Base-by-base conservation (phyloP, 2,113 vertebrate species). In the Buteo buteo region DNA sequence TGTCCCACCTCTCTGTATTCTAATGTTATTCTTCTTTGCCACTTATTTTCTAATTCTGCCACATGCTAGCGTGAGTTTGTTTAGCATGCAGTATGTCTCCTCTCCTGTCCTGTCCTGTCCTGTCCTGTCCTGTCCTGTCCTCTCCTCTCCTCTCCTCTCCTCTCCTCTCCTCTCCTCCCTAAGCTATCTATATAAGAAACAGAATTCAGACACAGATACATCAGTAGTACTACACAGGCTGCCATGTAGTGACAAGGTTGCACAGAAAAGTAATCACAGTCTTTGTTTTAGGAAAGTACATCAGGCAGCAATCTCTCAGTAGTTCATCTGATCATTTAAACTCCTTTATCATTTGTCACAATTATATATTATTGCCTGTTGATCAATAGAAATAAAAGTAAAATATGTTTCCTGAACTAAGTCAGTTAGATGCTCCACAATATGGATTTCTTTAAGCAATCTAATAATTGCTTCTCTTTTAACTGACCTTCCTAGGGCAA, bases 331-430 rank as follows among this genome's bases (percentile, higher is more conserved):
- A 57, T 42, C 55, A 91, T 92, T 93, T 86, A 58, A 83, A 66
- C 16, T 71, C 32, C 49, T 57, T 59, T 71, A 24, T 66, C 67
- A 89, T 88, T 84, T 96, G 44, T 82, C 55, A 72, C 61, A 86
- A 94, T 76, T 61, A 50, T 70, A 20, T 61, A 29, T 73, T 84
- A 95, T 72, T 44, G 34, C 36, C 12, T 17, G 3, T 49, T 16
- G 19, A 70, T 94, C 76, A 93, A 79, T 65, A 54, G 64, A 90
- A 96, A 86, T 65, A 73, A 86, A 88, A 93, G 38, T 40, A 97
- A 88, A 85, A 67, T 77, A 67, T 31, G 6, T 61, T 91, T 79
- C 71, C 52, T 94, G 86, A 82, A 78, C 64, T 84, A 59, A 78
- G 50, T 70, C 7, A 13, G 70, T 87, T 64, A 58, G 47, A 87